Evolutionary conservation across 2,797 vertebrate species (phyloP), one percentile per base, ranked within the genome.

Genomic region (Esox masquinongy): DNA sequence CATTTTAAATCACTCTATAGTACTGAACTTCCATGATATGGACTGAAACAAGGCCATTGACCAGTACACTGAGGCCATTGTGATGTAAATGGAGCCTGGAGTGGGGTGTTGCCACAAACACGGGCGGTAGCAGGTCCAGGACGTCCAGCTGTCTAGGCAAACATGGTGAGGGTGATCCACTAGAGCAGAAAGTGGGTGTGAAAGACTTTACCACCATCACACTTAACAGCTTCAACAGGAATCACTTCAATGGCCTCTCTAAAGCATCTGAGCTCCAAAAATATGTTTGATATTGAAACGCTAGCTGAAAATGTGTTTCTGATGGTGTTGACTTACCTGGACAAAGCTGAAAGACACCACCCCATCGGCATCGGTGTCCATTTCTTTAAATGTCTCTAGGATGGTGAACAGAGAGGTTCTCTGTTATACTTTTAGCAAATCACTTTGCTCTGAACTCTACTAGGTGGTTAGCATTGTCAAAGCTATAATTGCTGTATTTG

Each of bases 91-190:
- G 6, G 43, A 6, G 68, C 24, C 1, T 31, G 1, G 29, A 31
- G 29, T 31, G 24, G 26, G 47, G 16, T 50, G 50, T 14, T 22
- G 12, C 14, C 34, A 72, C 50, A 49, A 73, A 49, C 22, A 76
- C 66, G 24, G 39, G n/a, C 63, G 8, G 49, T 51, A 68, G 26
- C 26, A 36, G 56, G 34, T 67, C 50, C 61, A 67, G 5, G 50
- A 68, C 22, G 50, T 63, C 14, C 29, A 19, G 78, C 16, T 31
- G 71, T 77, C 90, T 90, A 95, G 9, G 94, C 91, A 78, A 95
- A 95, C 95, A 95, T 95, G 75, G 95, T 95, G 81, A 95, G 88
- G 71, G 94, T 92, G 39, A 95, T 86, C 95, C 95, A 95, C 95
- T 95, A 86, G 14, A 75, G 75, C 24, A 63, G 70, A 39, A 56